Evolutionary conservation across 1,140 invertebrate species (phyloP).

Genomic region (Trachymyrmex septentrionalis): DNA sequence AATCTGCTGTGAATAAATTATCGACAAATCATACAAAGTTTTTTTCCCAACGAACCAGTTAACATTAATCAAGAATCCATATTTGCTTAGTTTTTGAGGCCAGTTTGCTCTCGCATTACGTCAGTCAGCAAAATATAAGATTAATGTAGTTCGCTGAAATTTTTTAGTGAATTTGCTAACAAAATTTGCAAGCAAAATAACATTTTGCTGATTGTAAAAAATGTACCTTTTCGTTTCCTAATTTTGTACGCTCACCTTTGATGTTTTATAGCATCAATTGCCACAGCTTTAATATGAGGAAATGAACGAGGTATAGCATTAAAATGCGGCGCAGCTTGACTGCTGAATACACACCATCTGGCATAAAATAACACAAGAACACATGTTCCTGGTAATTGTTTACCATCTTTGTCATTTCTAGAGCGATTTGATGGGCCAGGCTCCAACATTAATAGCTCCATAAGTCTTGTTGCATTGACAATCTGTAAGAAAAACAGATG

Average conservation of each 20-base stretch:
- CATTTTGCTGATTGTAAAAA: no score
- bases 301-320: conserved; percentile 95
- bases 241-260: conserved; percentile 87
- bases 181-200: no score
- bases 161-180: no score
- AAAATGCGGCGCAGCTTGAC: conserved; percentile 94
- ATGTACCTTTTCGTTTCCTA: neutral
- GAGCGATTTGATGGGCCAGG: conserved; percentile 86
- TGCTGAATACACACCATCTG: conserved; percentile 95
- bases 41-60: no score
- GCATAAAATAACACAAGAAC: conserved; percentile 96
- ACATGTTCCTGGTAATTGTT: conserved; percentile 89
- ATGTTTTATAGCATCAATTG: conserved; percentile 95
- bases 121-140: no score
- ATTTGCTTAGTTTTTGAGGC: no score
- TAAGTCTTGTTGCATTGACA: conserved; percentile 87
- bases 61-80: no score
- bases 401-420: conserved; percentile 80
- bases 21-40: no score
- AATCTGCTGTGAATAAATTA: no score
- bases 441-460: conserved; percentile 87
- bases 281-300: conserved; percentile 95
- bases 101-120: no score
- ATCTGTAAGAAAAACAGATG: conserved; percentile 79
- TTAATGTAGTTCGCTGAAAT: no score